Base-by-base conservation (phyloP, 2,888 invertebrate genomes). In the Arge pagana region DNA sequence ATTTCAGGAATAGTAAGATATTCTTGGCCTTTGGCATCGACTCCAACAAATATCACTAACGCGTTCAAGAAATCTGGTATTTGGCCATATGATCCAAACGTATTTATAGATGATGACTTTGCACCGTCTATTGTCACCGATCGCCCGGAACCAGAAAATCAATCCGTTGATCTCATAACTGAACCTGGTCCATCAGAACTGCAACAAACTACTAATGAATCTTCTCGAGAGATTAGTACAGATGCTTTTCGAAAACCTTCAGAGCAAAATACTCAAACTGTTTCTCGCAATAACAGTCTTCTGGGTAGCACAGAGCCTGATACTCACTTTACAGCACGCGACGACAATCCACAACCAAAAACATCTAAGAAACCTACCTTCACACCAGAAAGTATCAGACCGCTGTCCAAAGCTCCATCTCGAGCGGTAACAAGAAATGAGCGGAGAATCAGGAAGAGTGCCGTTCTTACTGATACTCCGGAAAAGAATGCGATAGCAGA, bases 41-140 rank as follows among this genome's bases (percentile, higher is more conserved):
- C 58, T 5, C 59, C 58, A 4, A 51, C 21, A 3, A 55, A 53
- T 18, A 50, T 50, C 1, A 40, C 31, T 0, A 59, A 55, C 48
- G 54, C 54, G 10, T 64, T 64, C 33, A 57, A 51, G 55, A 57
- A 57, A 50, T 50, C 63, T 37, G 63, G 62, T 0, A 59, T 63
- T 36, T 56, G 58, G 18, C 63, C 59, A 3, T 61, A 52, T 21
- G 45, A 63, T 11, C 42, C 48, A 4, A 30, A 52, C 15, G 52
- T 53, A 31, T 57, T 57, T 42, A 42, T 41, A 16, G 49, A 57
- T 28, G 31, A 15, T 31, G 50, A 57, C 42, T 57, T 56, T 35
- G 52, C 52, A 13, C 55, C 48, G 10, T 52, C 55, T 52, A 48
- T 21, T 18, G 37, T 37, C 4, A 8, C 37, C 21, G 37, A 37